A percentile compares a stretch with the other conserved stretches of the same genome.
Evolutionary conservation across 2,113 vertebrate genomes (phyloP).

Genomic region (Prochilodus magdalenae): DNA sequence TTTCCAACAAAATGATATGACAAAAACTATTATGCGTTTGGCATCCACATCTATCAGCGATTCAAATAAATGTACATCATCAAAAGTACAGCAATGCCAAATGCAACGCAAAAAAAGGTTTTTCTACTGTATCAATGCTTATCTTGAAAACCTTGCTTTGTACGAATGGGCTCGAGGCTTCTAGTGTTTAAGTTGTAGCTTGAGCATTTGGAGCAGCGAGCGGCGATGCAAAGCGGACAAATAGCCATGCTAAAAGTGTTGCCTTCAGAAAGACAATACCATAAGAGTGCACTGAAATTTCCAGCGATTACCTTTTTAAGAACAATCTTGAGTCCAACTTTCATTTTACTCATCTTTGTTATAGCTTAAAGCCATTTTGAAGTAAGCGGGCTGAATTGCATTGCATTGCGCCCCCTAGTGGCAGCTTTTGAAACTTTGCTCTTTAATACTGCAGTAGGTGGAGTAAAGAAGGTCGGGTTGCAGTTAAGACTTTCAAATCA

Average conservation of each 20-base stretch:
- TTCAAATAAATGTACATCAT: slow-evolving; percentile 50
- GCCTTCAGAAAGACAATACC: slow-evolving; percentile 70
- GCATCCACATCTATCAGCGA: slow-evolving; percentile 64
- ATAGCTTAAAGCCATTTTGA: slow-evolving; percentile 49
- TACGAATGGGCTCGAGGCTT: slow-evolving; percentile 65
- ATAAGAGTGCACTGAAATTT: slow-evolving; percentile 69
- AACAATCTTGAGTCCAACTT: slow-evolving; percentile 39
- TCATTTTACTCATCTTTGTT: slow-evolving; percentile 28
- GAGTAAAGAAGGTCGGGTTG: slow-evolving; percentile 48
- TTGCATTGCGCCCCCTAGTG: slow-evolving; percentile 48
- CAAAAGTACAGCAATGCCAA: slow-evolving; percentile 71
- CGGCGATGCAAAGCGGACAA: slow-evolving; percentile 65
- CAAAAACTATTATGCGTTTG: slow-evolving; percentile 69
- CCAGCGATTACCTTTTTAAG: slow-evolving; percentile 57
- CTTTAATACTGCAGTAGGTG: slow-evolving; percentile 38
- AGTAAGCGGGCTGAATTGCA: slow-evolving; percentile 41
- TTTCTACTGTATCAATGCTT: slow-evolving; percentile 65
- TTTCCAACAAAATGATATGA: slow-evolving; percentile 23
- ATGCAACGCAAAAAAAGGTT: slow-evolving; percentile 75
- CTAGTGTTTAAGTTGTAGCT: slow-evolving; percentile 51
- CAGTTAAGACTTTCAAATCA: slow-evolving; percentile 51
- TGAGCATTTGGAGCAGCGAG: slow-evolving; percentile 53
- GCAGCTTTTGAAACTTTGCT: slow-evolving; percentile 55
- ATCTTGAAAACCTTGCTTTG: slow-evolving; percentile 64
- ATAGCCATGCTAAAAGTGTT: slow-evolving; percentile 76